A percentile compares a stretch with the other conserved stretches of the same genome.
Evolutionary conservation across 2,888 invertebrate genomes (phyloP).

Genomic region (Caradrina kadenii): DNA sequence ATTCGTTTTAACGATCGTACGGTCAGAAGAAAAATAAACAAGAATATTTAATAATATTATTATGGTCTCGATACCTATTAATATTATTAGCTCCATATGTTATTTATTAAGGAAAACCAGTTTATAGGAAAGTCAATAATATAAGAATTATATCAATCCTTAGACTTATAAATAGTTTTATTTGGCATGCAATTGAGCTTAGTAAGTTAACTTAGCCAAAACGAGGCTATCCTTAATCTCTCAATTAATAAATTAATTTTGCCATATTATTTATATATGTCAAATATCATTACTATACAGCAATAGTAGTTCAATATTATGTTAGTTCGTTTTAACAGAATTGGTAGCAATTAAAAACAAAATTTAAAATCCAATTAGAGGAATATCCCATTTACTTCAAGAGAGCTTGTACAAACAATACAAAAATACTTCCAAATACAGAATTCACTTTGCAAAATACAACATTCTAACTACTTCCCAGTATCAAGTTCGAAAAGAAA

Average conservation of each 20-base stretch:
- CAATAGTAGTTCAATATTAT: no score
- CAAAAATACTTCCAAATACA: neutral
- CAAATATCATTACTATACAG: no score
- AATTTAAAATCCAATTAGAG: constrained; percentile 18
- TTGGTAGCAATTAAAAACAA: neutral
- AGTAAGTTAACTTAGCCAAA: no score
- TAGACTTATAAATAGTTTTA: neutral
- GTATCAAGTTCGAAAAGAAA: constrained; percentile 23
- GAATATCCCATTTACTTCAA: constrained; percentile 3
- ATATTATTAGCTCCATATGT: neutral
- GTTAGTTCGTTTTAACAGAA: no score
- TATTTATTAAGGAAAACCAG: constrained; percentile 34
- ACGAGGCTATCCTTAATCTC: no score
- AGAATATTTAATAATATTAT: neutral
- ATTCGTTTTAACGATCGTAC: constrained; percentile 2
- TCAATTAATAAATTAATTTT: no score
- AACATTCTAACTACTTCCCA: constrained; percentile 24
- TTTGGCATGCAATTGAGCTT: neutral
- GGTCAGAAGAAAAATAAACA: constrained; percentile 8
- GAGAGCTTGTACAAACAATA: no score
- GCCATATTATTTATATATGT: no score
- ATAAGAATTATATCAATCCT: no score
- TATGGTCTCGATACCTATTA: neutral
- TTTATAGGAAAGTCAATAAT: constrained; percentile 8
- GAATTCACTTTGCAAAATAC: neutral